phyloP scores from a whole-genome alignment of 2,888 invertebrate species.

The Leptinotarsa juncta region DNA sequence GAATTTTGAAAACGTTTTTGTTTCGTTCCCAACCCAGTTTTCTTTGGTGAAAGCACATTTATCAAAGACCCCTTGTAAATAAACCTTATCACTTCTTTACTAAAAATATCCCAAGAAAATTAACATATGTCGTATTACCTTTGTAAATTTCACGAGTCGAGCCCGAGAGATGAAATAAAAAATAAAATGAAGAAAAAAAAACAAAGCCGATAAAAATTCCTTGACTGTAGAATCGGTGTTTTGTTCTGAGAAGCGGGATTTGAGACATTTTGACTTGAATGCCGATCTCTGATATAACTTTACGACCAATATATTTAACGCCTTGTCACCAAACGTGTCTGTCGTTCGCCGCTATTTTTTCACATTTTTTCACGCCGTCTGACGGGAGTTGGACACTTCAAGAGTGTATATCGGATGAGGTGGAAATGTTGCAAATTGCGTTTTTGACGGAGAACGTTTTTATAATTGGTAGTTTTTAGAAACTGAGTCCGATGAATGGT shows the following conservation, averaged over 20 bases:
- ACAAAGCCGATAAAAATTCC: slow-evolving; percentile 27
- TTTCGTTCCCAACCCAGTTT: neutral
- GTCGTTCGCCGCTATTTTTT: slow-evolving; percentile 51
- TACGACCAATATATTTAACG: slow-evolving; percentile 61
- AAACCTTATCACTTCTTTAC: slow-evolving; percentile 3
- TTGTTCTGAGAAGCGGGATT: slow-evolving; percentile 50
- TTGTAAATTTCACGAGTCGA: slow-evolving; percentile 19
- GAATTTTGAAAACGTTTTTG: neutral
- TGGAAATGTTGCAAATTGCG: slow-evolving; percentile 20
- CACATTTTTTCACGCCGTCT: slow-evolving; percentile 56
- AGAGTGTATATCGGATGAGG: slow-evolving; percentile 45
- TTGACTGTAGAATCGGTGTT: slow-evolving; percentile 20
- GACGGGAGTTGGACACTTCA: slow-evolving; percentile 47
- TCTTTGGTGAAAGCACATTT: neutral
- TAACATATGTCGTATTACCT: slow-evolving; percentile 26
- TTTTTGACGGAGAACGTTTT: slow-evolving; percentile 17
- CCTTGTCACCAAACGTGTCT: slow-evolving; percentile 51
- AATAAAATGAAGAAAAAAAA: slow-evolving; percentile 18
- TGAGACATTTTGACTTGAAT: slow-evolving; percentile 56
- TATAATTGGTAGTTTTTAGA: slow-evolving; percentile 16
- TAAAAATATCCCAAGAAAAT: slow-evolving; percentile 19
- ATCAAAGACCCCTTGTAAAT: slow-evolving; percentile 1
- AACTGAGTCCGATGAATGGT: neutral
- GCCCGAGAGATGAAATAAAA: slow-evolving; percentile 21
- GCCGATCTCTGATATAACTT: slow-evolving; percentile 62